Base-by-base conservation (phyloP, 2,888 invertebrate genomes). In the Agelastica alni region DNA sequence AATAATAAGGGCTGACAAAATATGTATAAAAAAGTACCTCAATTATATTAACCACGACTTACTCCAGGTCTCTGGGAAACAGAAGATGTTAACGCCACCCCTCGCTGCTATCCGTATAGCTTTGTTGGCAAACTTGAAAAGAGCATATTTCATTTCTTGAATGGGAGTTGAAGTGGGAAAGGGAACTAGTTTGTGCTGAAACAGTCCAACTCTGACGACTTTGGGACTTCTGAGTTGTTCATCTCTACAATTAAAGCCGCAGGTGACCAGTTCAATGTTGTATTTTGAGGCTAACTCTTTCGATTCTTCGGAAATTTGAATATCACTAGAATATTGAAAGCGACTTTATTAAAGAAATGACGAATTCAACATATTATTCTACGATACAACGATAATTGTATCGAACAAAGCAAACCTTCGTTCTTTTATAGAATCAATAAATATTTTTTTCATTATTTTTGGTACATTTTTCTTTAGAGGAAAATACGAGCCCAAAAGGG, bases 51-150 rank as follows among this genome's bases (percentile, higher is more conserved):
- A n/a, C n/a, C n/a, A n/a, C n/a, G n/a, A 79, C 87, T 81, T 78
- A 94, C 93, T 85, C 98, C 98, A 99, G 2, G 95, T 90, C 80
- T 99, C 98, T 78, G 98, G 98, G 58, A 97, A 83, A 72, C 97
- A 97, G 42, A 98, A 74, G 37, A 99, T 83, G 71, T 97, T 94
- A 26, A 92, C 95, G 1, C 86, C 86, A 64, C 87, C 88, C 9
- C 77, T 71, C 0, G 87, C 89, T 0, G 98, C 97, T 0, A 85
- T 81, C 51, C 85, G 80, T 20, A 94, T 85, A 28, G 95, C 87
- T 34, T 80, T 80, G 49, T 80, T 78, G 2, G 96, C 85, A 75
- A 93, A 86, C 56, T 83, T 75, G 74, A 88, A 87, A 60, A 98
- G 81, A 1, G 92, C 91, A 59, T 85, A 80, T 57, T 91, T 82